Evolutionary conservation across 2,888 invertebrate genomes (phyloP).

Genomic region (Ennomos quercinarius): DNA sequence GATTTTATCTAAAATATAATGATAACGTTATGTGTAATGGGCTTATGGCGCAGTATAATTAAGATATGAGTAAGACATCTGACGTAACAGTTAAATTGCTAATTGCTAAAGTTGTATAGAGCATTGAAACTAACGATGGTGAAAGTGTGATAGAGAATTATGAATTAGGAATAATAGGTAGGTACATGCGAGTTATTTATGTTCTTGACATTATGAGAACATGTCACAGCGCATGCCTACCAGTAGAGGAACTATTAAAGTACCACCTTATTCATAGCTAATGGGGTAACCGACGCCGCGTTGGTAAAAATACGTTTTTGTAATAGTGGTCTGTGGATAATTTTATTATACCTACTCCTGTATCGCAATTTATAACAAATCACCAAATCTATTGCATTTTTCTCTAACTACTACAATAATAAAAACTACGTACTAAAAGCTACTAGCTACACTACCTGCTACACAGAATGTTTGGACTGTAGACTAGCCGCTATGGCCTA

Average conservation of each 20-base stretch:
- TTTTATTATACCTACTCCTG: too few species aligned
- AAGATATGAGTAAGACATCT: constrained; percentile 10
- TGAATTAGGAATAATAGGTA: background rate
- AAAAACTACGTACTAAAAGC: too few species aligned
- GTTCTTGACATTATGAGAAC: background rate
- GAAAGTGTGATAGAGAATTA: constrained; percentile 15
- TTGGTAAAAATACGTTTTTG: too few species aligned
- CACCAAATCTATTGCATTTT: too few species aligned
- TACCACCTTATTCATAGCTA: too few species aligned
- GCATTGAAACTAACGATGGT: constrained; percentile 14
- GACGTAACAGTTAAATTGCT: constrained; percentile 18
- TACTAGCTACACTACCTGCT: too few species aligned
- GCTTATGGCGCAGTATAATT: constrained; percentile 5
- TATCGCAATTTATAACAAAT: too few species aligned
- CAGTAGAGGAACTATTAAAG: background rate
- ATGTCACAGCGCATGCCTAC: background rate
- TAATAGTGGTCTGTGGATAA: too few species aligned
- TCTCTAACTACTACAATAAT: too few species aligned
- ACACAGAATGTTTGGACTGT: too few species aligned
- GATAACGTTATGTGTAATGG: background rate
- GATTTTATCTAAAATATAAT: constrained; percentile 7
- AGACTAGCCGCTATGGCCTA: too few species aligned
- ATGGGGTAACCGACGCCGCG: too few species aligned
- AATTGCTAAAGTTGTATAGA: constrained; percentile 25
- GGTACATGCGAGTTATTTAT: constrained; percentile 14